phyloP scores from a whole-genome alignment of 1,140 invertebrate genomes.

The Drosophila orena region DNA sequence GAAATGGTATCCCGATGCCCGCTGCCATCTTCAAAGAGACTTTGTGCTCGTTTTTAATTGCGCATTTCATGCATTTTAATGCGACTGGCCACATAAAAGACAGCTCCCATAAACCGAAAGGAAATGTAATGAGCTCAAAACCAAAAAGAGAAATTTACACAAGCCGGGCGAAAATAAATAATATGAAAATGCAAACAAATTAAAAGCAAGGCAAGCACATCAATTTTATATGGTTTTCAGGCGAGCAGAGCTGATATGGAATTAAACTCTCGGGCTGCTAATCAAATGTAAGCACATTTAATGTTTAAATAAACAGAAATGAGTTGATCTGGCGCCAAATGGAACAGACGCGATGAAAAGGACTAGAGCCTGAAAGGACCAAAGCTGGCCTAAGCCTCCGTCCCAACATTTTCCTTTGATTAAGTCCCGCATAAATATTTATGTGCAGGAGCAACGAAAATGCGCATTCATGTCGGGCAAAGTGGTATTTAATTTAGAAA shows the following conservation, averaged over 20 bases:
- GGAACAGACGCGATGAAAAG: conserved; percentile 41
- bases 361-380: conserved; percentile 6
- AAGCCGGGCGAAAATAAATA: conserved; percentile 14
- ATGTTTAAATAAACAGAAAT: conserved; percentile 75
- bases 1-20: conserved; percentile 35
- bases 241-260: conserved; percentile 59
- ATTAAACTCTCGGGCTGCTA: conserved; percentile 63
- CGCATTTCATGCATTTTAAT: conserved; percentile 64
- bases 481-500: conserved; percentile 72
- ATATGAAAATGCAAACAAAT: conserved; percentile 42
- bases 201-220: conserved; percentile 56
- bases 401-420: conserved; percentile 44
- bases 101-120: conserved; percentile 13
- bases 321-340: conserved; percentile 45
- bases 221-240: conserved; percentile 42
- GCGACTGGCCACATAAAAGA: conserved; percentile 61
- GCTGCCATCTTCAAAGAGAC: conserved; percentile 37
- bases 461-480: conserved; percentile 41
- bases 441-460: conserved; percentile 42
- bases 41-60: conserved; percentile 39
- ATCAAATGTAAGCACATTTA: conserved; percentile 78
- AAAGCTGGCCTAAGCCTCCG: conserved; percentile 4
- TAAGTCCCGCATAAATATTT: conserved; percentile 77
- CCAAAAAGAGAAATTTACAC: conserved; percentile 27
- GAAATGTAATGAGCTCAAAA: conserved; percentile 41